phyloP scores from a whole-genome alignment of 2,888 invertebrate genomes.

The Tenthredo mesomela region DNA sequence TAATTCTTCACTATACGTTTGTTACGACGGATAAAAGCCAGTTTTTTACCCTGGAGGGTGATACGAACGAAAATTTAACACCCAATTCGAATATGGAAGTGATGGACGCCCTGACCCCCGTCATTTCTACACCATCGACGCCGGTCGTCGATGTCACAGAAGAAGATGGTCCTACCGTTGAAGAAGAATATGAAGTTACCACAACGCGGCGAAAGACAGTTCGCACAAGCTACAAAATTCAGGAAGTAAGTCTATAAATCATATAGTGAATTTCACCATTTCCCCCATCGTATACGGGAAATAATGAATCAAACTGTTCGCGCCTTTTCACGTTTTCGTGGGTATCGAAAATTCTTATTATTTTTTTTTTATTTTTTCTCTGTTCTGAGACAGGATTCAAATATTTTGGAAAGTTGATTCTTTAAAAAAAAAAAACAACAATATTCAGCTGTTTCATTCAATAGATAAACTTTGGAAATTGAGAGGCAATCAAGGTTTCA shows the following conservation, averaged over 20 bases:
- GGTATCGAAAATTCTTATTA: background rate
- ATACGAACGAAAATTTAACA: constrained; percentile 60
- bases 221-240: constrained; percentile 75
- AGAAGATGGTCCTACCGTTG: constrained; percentile 72
- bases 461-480: background rate
- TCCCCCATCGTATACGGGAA: background rate
- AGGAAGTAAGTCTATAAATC: constrained; percentile 73
- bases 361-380: background rate
- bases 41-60: constrained; percentile 59
- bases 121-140: constrained; percentile 63
- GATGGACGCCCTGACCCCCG: constrained; percentile 71
- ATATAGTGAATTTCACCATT: background rate
- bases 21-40: constrained; percentile 32
- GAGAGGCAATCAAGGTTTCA: background rate
- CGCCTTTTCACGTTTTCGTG: background rate
- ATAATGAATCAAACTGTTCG: background rate
- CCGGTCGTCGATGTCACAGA: constrained; percentile 64
- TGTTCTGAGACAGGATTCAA: background rate
- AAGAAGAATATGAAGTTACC: constrained; percentile 76
- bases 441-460: background rate
- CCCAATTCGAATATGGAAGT: constrained; percentile 70
- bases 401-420: too few relatives aligned
- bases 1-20: background rate
- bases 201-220: constrained; percentile 75
- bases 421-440: too few relatives aligned